These are phyloP conservation scores for Melanostoma scalare DNA, from an alignment of 2,888 invertebrate genomes.

Conservation along the genomic window DNA sequence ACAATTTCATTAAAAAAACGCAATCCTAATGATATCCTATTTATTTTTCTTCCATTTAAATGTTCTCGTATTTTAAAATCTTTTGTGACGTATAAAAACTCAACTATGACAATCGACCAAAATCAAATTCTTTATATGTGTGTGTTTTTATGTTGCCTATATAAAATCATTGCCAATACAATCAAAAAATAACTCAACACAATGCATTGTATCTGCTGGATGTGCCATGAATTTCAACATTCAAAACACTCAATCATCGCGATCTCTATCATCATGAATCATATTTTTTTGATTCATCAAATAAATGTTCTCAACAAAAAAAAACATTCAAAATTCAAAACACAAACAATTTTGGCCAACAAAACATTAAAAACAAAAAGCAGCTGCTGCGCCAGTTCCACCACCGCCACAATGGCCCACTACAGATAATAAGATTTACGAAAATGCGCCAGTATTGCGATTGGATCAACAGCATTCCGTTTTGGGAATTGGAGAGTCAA, in stretches of 20 bases:
- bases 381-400: slow-evolving; percentile 66
- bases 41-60: slow-evolving; percentile 42
- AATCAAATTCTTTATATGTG: background rate
- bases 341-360: slow-evolving; percentile 45
- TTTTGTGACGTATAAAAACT: slow-evolving; percentile 24
- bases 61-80: slow-evolving; percentile 48
- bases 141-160: slow-evolving; percentile 16
- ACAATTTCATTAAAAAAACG: background rate
- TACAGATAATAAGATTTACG: slow-evolving; percentile 33
- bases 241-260: slow-evolving; percentile 51
- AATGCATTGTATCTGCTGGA: slow-evolving; percentile 8
- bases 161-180: slow-evolving; percentile 48
- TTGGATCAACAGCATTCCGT: slow-evolving; percentile 80
- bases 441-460: slow-evolving; percentile 76
- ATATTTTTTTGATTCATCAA: slow-evolving; percentile 42
- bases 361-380: slow-evolving; percentile 44
- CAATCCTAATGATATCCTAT: background rate
- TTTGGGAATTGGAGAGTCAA: slow-evolving; percentile 80
- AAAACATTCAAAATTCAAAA: slow-evolving; percentile 47
- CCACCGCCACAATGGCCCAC: slow-evolving; percentile 68
- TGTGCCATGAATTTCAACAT: slow-evolving; percentile 9
- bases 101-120: slow-evolving; percentile 21
- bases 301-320: slow-evolving; percentile 30
- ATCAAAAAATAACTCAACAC: background rate
- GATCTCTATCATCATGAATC: slow-evolving; percentile 47